Percentiles rank a stretch among this genome's conserved stretches.
phyloP scores from a whole-genome alignment of 1,140 invertebrate genomes.

The Zaprionus vittiger region DNA sequence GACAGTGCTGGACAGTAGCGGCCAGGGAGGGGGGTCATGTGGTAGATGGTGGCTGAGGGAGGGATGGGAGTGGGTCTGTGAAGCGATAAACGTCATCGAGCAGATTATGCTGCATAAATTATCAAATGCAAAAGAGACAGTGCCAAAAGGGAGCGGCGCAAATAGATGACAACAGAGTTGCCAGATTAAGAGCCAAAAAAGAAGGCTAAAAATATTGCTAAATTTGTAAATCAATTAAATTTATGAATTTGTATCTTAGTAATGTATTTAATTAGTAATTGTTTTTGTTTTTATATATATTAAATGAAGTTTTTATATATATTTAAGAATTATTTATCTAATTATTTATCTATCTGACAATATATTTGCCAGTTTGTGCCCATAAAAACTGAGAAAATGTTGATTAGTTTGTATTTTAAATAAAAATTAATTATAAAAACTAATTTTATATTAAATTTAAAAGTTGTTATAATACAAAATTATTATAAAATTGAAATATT shows the following conservation, averaged over 20 bases:
- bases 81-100: slow-evolving; percentile 79
- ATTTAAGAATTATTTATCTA: too few species aligned
- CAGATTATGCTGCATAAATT: slow-evolving; percentile 80
- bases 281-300: too few species aligned
- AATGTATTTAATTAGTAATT: too few species aligned
- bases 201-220: background rate
- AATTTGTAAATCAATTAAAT: background rate
- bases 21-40: slow-evolving; percentile 8
- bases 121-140: slow-evolving; percentile 73
- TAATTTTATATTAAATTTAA: too few species aligned
- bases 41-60: slow-evolving; percentile 23
- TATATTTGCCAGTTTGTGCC: too few species aligned
- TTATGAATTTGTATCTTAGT: background rate
- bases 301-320: too few species aligned
- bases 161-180: slow-evolving; percentile 16
- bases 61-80: slow-evolving; percentile 40
- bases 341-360: too few species aligned
- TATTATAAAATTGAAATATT: too few species aligned
- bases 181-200: background rate
- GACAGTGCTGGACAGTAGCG: slow-evolving; percentile 13
- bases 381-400: too few species aligned
- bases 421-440: too few species aligned
- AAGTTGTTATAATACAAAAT: too few species aligned
- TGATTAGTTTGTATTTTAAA: too few species aligned
- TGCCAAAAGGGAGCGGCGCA: slow-evolving; percentile 67